Evolutionary conservation across 2,888 invertebrate species (phyloP).

Genomic region (Seladonia tumulorum): DNA sequence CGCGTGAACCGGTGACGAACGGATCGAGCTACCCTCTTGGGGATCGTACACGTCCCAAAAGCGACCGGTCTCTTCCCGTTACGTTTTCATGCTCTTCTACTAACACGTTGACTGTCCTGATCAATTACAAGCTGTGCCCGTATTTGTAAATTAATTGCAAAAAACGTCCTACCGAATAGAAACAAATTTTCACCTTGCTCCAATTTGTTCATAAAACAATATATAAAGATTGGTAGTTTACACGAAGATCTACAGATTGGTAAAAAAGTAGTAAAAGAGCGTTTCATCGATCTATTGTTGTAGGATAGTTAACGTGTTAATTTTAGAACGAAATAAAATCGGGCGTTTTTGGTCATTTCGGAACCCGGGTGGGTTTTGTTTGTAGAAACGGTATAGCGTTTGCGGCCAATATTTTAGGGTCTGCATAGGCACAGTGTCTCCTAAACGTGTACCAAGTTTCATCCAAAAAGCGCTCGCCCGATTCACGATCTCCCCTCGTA

Average conservation of each 20-base stretch:
- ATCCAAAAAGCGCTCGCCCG: background rate
- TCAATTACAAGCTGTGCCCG: background rate
- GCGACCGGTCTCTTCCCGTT: constrained; percentile 6
- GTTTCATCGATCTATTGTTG: too few species aligned
- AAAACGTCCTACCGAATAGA: too few species aligned
- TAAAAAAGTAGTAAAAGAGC: too few species aligned
- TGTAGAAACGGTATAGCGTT: background rate
- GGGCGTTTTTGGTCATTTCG: background rate
- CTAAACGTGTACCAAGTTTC: constrained; percentile 7
- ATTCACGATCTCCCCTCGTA: constrained; percentile 9
- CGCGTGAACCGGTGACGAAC: constrained; percentile 4
- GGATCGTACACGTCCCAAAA: background rate
- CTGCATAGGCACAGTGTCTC: background rate
- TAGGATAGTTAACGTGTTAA: too few species aligned
- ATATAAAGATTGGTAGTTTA: too few species aligned
- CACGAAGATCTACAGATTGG: too few species aligned
- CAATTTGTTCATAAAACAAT: too few species aligned
- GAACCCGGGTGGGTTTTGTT: background rate
- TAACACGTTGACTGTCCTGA: background rate
- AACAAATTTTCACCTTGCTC: too few species aligned
- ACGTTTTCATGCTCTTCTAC: background rate
- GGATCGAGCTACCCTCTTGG: background rate
- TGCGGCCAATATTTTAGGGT: background rate
- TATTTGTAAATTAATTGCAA: too few species aligned
- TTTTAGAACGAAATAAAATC: background rate